Conservation (phyloP, 2,888 invertebrate genomes). For the Mongoloraphidia duomilia region DNA sequence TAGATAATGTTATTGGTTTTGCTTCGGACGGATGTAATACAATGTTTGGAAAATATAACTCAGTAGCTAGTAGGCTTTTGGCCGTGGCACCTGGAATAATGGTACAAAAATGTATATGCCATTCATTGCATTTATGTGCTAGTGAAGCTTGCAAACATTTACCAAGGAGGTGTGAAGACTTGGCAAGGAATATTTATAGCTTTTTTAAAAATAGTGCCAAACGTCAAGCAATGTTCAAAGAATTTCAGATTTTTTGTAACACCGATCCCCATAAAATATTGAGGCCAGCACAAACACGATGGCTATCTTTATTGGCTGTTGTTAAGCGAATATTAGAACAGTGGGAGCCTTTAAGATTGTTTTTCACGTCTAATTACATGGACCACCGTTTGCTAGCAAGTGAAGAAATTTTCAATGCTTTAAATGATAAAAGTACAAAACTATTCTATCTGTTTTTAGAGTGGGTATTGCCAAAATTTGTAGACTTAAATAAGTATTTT, state of each 20-base stretch:
- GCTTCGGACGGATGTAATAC: constrained; percentile 15
- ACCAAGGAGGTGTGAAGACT: constrained; percentile 18
- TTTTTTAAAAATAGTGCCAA: constrained; percentile 16
- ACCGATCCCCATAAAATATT: constrained; percentile 14
- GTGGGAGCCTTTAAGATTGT: constrained; percentile 18
- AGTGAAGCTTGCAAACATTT: constrained; percentile 20
- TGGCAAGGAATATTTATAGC: constrained; percentile 19
- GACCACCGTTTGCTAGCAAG: constrained; percentile 9
- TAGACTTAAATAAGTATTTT: constrained; percentile 11
- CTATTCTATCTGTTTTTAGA: constrained; percentile 12
- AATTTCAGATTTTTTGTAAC: constrained; percentile 17
- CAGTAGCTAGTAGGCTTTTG: constrained; percentile 16
- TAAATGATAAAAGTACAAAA: constrained; percentile 14
- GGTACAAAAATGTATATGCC: constrained; percentile 20
- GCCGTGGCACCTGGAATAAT: constrained; percentile 13
- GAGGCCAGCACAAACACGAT: constrained; percentile 19
- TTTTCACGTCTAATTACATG: constrained; percentile 15
- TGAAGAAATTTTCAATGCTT: constrained; percentile 9
- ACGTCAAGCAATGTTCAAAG: constrained; percentile 11
- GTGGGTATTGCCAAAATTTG: constrained; percentile 14
- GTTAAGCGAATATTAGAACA: constrained; percentile 19
- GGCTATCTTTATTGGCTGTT: constrained; percentile 18
- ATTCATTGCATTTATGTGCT: constrained; percentile 21
- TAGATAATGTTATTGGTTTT: constrained; percentile 20
- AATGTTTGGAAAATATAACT: constrained; percentile 19